Evolutionary conservation across 2,888 invertebrate species (phyloP), one percentile per base, ranked within the genome.

Genomic region (Stomorhina lunata): DNA sequence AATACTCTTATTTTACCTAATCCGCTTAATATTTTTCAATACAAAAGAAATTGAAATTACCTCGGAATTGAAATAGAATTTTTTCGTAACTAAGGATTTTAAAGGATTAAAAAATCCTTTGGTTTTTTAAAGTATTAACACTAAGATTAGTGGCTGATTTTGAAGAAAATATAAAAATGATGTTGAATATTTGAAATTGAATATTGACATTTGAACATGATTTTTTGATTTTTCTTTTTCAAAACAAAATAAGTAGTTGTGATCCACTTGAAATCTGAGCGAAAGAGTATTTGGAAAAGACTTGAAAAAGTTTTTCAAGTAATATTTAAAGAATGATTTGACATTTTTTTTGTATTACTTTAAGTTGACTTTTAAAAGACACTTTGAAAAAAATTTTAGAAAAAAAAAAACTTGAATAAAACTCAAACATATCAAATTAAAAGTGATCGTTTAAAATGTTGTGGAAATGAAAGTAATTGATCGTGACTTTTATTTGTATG

Each of bases 61-160:
- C 22, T n/a, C 12, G 15, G 37, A 34, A 32, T 4, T 22, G 1
- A 27, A 27, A 27, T 2, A 1, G 1, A 27, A 27, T 22, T 22
- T 22, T 20, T 12, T n/a, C n/a, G n/a, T n/a, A n/a, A 29, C 7
- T 29, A 2, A 17, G 22, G 17, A 22, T 59, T 59, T 25, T 12
- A 25, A 59, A 37, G 59, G 59, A 40, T 59, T 59, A 59, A 40
- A 34, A 59, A 37, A 59, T 37, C 59, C 59, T 34, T 59, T 22
- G 1, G 22, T 22, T 22, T 37, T 59, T 2, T 3, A 17, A 29
- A n/a, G 37, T 6, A 20, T n/a, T 22, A 59, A 25, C n/a, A n/a
- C n/a, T n/a, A n/a, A n/a, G 22, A 34, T n/a, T n/a, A n/a, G 4
- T 59, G 59, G n/a, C 37, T 37, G 25, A 59, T n/a, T n/a, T n/a